Evolutionary conservation across 2,797 vertebrate genomes (phyloP).

Genomic region (Oreochromis grahami): DNA sequence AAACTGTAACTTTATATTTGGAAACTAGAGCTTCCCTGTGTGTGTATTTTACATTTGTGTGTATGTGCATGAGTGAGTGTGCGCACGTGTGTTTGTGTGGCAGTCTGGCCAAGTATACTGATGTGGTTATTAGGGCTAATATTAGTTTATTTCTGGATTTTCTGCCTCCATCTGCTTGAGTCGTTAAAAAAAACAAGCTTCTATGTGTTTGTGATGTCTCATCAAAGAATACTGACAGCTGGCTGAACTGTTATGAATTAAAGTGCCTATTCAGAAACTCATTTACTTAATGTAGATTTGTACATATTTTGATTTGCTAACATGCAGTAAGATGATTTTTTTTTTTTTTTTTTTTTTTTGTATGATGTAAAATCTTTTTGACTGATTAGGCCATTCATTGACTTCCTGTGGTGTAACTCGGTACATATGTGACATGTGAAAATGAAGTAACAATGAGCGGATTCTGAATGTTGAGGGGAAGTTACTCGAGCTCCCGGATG

Average conservation of each 20-base stretch:
- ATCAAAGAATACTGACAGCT: slow-evolving; percentile 48
- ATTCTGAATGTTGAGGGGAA: neutral
- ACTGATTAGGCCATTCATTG: neutral
- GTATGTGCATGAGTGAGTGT: neutral
- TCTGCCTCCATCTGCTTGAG: slow-evolving; percentile 10
- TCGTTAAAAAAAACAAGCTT: neutral
- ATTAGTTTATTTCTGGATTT: slow-evolving; percentile 15
- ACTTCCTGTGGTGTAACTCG: neutral
- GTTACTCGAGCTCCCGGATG: neutral
- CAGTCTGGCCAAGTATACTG: slow-evolving; percentile 4
- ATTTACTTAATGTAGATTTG: slow-evolving; percentile 51
- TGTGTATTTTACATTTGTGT: neutral
- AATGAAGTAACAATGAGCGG: neutral
- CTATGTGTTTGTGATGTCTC: slow-evolving; percentile 33
- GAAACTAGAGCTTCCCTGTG: slow-evolving; percentile 45
- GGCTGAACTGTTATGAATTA: slow-evolving; percentile 65
- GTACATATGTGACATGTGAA: neutral
- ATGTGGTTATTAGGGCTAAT: slow-evolving; percentile 39
- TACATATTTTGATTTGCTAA: slow-evolving; percentile 63
- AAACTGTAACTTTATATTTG: slow-evolving; percentile 18
- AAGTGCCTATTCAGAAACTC: slow-evolving; percentile 69
- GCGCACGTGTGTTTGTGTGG: neutral
- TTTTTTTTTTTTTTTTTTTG: neutral
- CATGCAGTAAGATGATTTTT: slow-evolving; percentile 29
- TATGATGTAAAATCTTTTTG: slow-evolving; percentile 6